These are phyloP conservation scores for Eupithecia vulgata DNA, from an alignment of 2,888 invertebrate species.

Conservation along the genomic window DNA sequence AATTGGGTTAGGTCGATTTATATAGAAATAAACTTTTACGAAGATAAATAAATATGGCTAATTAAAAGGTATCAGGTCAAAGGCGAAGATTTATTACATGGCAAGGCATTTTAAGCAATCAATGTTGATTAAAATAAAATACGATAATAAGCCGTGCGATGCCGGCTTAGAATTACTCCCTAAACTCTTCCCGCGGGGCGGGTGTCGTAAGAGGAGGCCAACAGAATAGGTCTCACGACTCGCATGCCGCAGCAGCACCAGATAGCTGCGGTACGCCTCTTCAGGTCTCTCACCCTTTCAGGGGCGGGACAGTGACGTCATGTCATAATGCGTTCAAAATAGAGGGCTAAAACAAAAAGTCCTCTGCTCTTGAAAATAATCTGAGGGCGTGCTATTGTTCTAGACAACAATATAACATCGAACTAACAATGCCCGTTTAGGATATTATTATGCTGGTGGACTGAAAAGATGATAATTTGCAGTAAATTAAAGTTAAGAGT, in stretches of 20 bases:
- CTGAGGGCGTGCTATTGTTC: conserved; percentile 10
- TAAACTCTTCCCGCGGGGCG: too few species aligned
- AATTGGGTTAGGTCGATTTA: conserved; percentile 56
- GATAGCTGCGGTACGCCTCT: not conserved
- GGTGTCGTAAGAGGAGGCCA: not conserved
- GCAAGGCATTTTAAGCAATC: conserved; percentile 4
- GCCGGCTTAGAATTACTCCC: not conserved
- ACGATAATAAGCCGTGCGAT: not conserved
- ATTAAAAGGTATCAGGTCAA: conserved; percentile 4
- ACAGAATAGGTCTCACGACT: not conserved
- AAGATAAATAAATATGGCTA: conserved; percentile 9
- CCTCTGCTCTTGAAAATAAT: not conserved
- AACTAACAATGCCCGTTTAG: not conserved
- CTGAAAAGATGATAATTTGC: not conserved
- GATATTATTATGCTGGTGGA: not conserved
- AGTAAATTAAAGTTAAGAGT: not conserved
- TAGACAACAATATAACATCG: conserved; percentile 1
- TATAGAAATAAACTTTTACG: conserved; percentile 22
- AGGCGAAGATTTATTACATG: conserved; percentile 9
- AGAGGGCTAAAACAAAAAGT: not conserved
- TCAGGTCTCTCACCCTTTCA: not conserved
- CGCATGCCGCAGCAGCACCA: not conserved
- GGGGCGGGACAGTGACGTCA: not conserved
- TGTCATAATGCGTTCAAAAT: not conserved
- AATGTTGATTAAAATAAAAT: conserved; percentile 17